Evolutionary conservation across 1,140 invertebrate genomes (phyloP).

Genomic region (Trichonephila clavata): DNA sequence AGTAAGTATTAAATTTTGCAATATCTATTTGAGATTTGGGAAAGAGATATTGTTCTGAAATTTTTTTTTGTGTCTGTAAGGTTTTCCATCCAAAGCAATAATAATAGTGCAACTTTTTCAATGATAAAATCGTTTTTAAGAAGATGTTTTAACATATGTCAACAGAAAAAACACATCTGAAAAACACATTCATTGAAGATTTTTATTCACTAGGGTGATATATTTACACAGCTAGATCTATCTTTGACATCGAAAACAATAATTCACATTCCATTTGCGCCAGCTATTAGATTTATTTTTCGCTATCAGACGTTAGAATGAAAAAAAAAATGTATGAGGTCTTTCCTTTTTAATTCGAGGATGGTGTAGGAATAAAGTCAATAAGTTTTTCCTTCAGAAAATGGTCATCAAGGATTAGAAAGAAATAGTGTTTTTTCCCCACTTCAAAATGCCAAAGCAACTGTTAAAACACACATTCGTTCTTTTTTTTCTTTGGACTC

Average conservation of each 20-base stretch:
- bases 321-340: background rate
- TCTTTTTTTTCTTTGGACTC: background rate
- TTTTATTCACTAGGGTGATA: too few relatives aligned
- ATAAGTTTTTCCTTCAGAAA: background rate
- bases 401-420: background rate
- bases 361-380: conserved; percentile 13
- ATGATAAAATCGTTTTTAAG: too few relatives aligned
- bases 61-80: too few relatives aligned
- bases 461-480: background rate
- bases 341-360: background rate
- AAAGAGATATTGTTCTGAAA: too few relatives aligned
- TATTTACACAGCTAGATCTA: background rate
- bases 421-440: background rate
- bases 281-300: background rate
- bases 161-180: too few relatives aligned
- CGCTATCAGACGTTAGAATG: background rate
- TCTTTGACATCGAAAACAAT: background rate
- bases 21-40: too few relatives aligned
- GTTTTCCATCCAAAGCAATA: too few relatives aligned
- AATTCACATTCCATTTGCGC: background rate
- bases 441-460: background rate
- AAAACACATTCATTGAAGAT: too few relatives aligned
- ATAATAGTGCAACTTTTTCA: too few relatives aligned
- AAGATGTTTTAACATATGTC: too few relatives aligned
- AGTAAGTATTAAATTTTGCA: too few relatives aligned